Evolutionary conservation across 2,113 vertebrate genomes (phyloP).

Genomic region (Cottus gobio): DNA sequence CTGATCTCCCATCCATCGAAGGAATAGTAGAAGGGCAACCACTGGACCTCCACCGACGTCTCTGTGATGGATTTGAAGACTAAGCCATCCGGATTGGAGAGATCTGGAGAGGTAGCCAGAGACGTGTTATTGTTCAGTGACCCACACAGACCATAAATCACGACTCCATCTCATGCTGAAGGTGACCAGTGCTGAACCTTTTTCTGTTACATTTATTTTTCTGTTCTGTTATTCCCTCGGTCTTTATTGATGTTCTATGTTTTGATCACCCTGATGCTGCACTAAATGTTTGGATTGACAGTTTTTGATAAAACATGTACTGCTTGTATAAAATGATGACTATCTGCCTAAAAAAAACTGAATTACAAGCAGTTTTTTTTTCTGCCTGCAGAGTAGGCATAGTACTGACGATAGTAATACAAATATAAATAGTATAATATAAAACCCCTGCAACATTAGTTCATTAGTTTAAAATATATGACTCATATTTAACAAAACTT

Average conservation of each 20-base stretch:
- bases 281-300: background rate
- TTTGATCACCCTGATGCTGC: background rate
- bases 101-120: constrained; percentile 84
- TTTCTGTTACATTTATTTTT: constrained; percentile 16
- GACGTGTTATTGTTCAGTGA: constrained; percentile 72
- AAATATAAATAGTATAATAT: too few relatives aligned
- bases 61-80: constrained; percentile 96
- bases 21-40: constrained; percentile 93
- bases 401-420: background rate
- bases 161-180: constrained; percentile 20
- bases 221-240: constrained; percentile 1
- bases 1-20: constrained; percentile 99
- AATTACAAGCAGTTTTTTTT: background rate
- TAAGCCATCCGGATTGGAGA: constrained; percentile 92
- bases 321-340: background rate
- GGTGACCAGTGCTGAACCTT: constrained; percentile 12
- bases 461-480: background rate
- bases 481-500: constrained; percentile 11
- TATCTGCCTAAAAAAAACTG: background rate
- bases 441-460: background rate
- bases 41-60: constrained; percentile 95
- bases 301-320: background rate
- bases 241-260: background rate
- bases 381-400: background rate
- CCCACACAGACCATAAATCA: constrained; percentile 71